Evolutionary conservation across 2,888 invertebrate genomes (phyloP).

Genomic region (Heteromyza rotundicornis): DNA sequence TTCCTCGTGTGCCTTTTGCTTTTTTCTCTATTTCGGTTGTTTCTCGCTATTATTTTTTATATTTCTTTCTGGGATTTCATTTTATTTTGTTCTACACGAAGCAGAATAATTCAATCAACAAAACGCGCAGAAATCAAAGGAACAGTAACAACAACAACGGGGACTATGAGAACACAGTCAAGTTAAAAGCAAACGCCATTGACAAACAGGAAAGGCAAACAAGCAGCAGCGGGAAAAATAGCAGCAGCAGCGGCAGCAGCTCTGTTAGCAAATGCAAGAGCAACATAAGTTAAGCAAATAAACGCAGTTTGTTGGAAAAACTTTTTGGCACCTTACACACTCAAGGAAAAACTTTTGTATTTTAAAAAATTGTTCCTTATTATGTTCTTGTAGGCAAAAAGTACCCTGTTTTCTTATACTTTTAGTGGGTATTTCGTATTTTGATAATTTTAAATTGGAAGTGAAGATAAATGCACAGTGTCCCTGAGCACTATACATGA

Average conservation of each 20-base stretch:
- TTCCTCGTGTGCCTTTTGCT: background rate
- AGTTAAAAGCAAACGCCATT: background rate
- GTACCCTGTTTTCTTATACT: too few species aligned
- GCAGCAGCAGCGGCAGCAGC: background rate
- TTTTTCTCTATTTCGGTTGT: background rate
- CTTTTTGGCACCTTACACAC: too few species aligned
- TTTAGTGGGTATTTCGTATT: too few species aligned
- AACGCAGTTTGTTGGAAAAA: too few species aligned
- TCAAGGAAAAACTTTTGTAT: too few species aligned
- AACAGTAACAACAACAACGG: constrained; percentile 6
- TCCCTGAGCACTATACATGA: too few species aligned
- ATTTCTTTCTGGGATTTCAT: too few species aligned
- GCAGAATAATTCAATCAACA: constrained; percentile 30
- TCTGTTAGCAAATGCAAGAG: background rate
- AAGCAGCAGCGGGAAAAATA: background rate
- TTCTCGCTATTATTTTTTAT: background rate
- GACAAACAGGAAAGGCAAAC: background rate
- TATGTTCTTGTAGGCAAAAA: too few species aligned
- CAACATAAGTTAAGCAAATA: too few species aligned
- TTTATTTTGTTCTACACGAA: background rate
- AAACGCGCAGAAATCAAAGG: constrained; percentile 18
- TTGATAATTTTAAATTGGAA: too few species aligned
- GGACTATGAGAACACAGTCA: background rate
- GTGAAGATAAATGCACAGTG: too few species aligned
- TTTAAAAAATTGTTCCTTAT: too few species aligned